phyloP scores from a whole-genome alignment of 2,888 invertebrate genomes.

The Augiades crinisus region DNA sequence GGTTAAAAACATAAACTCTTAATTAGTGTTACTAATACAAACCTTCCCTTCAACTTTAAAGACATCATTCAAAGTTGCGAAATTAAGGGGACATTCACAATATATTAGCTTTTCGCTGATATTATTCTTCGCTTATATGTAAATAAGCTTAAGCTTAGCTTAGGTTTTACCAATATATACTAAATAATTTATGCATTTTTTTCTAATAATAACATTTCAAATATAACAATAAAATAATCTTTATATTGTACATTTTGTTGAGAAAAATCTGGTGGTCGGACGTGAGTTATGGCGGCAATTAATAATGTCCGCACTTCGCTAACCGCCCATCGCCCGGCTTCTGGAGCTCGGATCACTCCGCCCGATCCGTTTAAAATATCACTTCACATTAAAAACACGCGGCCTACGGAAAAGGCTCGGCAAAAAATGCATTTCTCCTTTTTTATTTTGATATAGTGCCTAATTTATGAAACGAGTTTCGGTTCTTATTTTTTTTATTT shows the following conservation, averaged over 20 bases:
- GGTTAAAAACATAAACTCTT: too few relatives aligned
- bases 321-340: conserved; percentile 60
- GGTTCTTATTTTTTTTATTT: background rate
- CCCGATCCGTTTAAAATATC: conserved; percentile 22
- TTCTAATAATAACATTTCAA: background rate
- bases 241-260: conserved; percentile 31
- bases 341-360: conserved; percentile 39
- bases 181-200: background rate
- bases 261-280: conserved; percentile 68
- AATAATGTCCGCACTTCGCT: conserved; percentile 73
- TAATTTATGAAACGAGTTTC: background rate
- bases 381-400: conserved; percentile 20
- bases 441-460: background rate
- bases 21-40: too few relatives aligned
- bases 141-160: too few relatives aligned
- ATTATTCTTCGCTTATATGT: too few relatives aligned
- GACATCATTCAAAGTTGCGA: too few relatives aligned
- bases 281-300: conserved; percentile 70
- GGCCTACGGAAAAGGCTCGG: background rate
- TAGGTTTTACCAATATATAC: background rate
- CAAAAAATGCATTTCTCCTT: background rate
- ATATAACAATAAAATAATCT: conserved; percentile 14
- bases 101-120: too few relatives aligned
- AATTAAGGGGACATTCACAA: too few relatives aligned
- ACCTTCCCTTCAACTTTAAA: too few relatives aligned